These are phyloP conservation scores for Drosophila differens DNA, from an alignment of 2,888 invertebrate genomes.

Conservation along the genomic window DNA sequence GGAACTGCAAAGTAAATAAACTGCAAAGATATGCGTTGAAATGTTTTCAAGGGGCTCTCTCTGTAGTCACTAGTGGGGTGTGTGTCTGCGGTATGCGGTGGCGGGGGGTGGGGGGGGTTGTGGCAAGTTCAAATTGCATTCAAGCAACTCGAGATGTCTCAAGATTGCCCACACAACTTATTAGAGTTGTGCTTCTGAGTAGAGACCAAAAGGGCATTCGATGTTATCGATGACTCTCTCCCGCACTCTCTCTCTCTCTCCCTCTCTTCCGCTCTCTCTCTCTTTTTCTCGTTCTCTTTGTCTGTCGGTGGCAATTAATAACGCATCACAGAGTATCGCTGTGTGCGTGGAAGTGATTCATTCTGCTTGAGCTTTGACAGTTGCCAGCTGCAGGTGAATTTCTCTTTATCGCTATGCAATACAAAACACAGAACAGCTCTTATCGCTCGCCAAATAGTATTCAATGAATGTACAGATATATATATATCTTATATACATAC, in stretches of 20 bases:
- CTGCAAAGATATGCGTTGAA: conserved; percentile 25
- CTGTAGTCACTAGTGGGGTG: background rate
- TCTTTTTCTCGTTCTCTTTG: background rate
- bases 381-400: conserved; percentile 23
- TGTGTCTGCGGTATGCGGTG: background rate
- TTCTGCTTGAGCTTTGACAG: background rate
- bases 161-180: conserved; percentile 23
- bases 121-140: conserved; percentile 20
- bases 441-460: conserved; percentile 1
- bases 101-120: too few species aligned
- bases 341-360: conserved; percentile 7
- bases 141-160: conserved; percentile 15
- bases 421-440: background rate
- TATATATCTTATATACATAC: background rate
- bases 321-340: background rate
- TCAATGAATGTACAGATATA: background rate
- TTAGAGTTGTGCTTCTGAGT: conserved; percentile 11
- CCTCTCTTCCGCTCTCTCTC: background rate
- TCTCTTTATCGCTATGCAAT: background rate
- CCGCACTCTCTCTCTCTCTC: background rate
- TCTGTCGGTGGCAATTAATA: conserved; percentile 26
- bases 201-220: conserved; percentile 17
- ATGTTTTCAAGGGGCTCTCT: background rate
- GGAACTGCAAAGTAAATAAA: conserved; percentile 45
- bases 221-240: conserved; percentile 1